A percentile compares a stretch with the other conserved stretches of the same genome.
Conservation (phyloP, 2,113 vertebrate genomes). For the Mohoua ochrocephala region DNA sequence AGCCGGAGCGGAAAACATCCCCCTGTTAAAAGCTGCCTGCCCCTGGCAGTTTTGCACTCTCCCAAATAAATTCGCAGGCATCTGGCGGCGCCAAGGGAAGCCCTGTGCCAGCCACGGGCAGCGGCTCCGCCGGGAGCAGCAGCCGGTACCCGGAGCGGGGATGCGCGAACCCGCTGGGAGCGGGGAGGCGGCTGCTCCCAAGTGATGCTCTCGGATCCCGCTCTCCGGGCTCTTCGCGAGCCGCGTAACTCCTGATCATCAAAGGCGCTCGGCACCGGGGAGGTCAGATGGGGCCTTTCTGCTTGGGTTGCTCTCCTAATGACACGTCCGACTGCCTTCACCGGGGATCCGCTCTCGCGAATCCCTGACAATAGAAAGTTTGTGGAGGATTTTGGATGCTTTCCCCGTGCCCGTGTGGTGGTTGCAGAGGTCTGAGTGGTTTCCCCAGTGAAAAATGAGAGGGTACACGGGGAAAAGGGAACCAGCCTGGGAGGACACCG, state of each 20-base stretch:
- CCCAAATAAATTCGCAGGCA: neutral
- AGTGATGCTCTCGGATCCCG: neutral
- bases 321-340: neutral
- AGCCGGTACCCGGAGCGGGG: fast-evolving
- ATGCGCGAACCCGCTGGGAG: neutral
- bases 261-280: neutral
- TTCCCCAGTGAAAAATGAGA: neutral
- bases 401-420: neutral
- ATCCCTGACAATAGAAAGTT: neutral
- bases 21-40: neutral
- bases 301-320: slow-evolving; percentile 46
- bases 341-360: neutral
- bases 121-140: neutral
- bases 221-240: neutral
- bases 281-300: slow-evolving; percentile 63
- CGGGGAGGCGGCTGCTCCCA: fast-evolving
- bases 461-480: fast-evolving
- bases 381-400: neutral
- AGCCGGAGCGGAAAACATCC: neutral
- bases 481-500: neutral
- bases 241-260: neutral
- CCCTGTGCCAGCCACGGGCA: fast-evolving
- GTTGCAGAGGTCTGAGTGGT: neutral
- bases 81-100: neutral
- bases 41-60: neutral